These are phyloP conservation scores for Elgaria multicarinata DNA, from an alignment of 2,113 vertebrate species.

Conservation along the genomic window DNA sequence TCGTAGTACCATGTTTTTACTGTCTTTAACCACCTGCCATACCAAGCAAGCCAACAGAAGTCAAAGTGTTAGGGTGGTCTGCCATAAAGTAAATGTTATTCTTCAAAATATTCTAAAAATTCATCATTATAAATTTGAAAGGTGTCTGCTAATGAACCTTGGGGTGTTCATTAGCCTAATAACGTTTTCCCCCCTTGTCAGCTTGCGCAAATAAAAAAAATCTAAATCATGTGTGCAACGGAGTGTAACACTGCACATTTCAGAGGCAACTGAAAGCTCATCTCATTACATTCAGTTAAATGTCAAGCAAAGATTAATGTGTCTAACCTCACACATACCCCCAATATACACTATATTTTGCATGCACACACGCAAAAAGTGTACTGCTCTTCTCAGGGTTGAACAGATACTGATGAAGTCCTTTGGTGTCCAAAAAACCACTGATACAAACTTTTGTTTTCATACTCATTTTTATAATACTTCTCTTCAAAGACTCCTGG, in stretches of 20 bases:
- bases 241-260: slow-evolving; percentile 49
- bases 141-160: slow-evolving; percentile 6
- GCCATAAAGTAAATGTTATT: slow-evolving; percentile 70
- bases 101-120: slow-evolving; percentile 73
- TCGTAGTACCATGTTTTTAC: slow-evolving; percentile 55
- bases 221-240: slow-evolving; percentile 74
- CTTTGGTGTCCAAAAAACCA: neutral
- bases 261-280: slow-evolving; percentile 65
- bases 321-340: too few relatives aligned
- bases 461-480: neutral
- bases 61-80: slow-evolving; percentile 70
- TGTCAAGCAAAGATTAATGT: neutral
- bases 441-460: neutral
- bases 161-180: slow-evolving; percentile 74
- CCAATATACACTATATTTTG: neutral
- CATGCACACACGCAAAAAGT: neutral
- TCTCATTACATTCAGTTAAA: neutral
- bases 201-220: slow-evolving; percentile 68
- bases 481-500: neutral
- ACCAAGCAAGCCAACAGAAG: slow-evolving; percentile 72
- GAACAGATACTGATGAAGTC: neutral
- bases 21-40: slow-evolving; percentile 71
- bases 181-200: slow-evolving; percentile 74
- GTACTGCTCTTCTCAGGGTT: neutral
- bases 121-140: slow-evolving; percentile 68